Evolutionary conservation across 2,888 invertebrate species (phyloP), one percentile per base, ranked within the genome.

Genomic region (Eulithis prunata): DNA sequence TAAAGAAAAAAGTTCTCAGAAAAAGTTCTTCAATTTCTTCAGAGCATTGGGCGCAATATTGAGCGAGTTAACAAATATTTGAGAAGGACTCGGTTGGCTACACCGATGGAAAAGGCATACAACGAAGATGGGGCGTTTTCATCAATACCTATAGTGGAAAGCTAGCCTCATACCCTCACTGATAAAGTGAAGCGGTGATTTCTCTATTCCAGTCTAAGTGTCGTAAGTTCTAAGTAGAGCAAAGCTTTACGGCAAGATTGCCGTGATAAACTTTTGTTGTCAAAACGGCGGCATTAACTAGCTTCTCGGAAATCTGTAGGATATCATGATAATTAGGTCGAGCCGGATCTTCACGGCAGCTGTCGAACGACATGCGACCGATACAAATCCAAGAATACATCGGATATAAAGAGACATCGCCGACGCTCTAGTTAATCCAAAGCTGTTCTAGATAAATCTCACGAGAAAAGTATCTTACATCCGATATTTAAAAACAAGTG

Each of bases 381-480:
- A 84, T 85, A 82, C 83, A 75, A 76, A 80, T 86, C 87, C 86
- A 81, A 86, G 85, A 90, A 89, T 89, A 89, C 83, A 87, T 83
- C 80, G 77, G 84, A 75, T 85, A 83, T 82, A 86, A 84, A 84
- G 84, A 85, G 85, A 85, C 82, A 79, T 78, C 79, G 81, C 73
- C 71, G 77, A 74, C 78, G 83, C 75, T 81, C 82, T 82, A 79
- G 72, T 84, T 81, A 80, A 80, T 78, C 82, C 80, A 75, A 79
- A 75, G 77, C 71, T 74, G 82, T 79, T 82, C 81, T 82, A 81
- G 78, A 83, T 80, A 80, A 80, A 70, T 78, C 77, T 80, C 75
- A 64, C 72, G 71, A 75, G 73, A 78, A 79, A 67, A 68, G 38
- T 54, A 69, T 64, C 73, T 72, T 75, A 75, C 56, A 73, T 71